Evolutionary conservation across 1,140 invertebrate genomes (phyloP), one percentile per base, ranked within the genome.

Genomic region (Temnothorax curvispinosus): DNA sequence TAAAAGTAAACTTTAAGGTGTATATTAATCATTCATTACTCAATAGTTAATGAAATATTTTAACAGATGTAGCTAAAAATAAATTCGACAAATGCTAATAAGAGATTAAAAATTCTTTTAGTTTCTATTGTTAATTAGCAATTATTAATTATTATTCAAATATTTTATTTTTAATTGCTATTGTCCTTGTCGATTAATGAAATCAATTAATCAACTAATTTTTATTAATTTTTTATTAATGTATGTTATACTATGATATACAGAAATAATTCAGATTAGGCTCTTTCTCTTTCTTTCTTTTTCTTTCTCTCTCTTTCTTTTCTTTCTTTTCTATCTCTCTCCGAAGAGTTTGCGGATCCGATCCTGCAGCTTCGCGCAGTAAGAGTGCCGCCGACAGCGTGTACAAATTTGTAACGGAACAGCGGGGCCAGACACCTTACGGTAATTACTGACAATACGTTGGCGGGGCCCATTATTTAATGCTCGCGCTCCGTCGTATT

Each of bases 401-500:
- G 65, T 71, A 81, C 50, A 41, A 81, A 81, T 71, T 81, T 81
- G 78, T 81, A 81, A 81, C 78, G 64, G 77, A 52, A 71, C 77
- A 50, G 52, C 58, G 58, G 41, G 64, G 21, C 50, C 78, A 71
- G 78, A 81, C 65, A 81, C 50, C 78, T 81, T 71, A 81, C 44
- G 38, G 78, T 81, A 81, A 81, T 81, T 81, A 71, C 65, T 56
- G 78, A 81, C 78, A 81, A 81, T 81, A 78, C 76, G 76, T 65
- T 62, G 78, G 78, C 78, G 64, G 35, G 65, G 78, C 50, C 64
- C 65, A 71, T 81, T 81, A 81, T 81, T 81, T 81, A 71, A 81
- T 81, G 78, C 52, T 71, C 65, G 78, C 38, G 38, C 50, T 18
- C 76, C 62, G 65, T 81, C 38, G 78, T 81, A 81, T 81, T 81